Conservation (phyloP, 1,140 invertebrate species). For the Tachypleus tridentatus region DNA sequence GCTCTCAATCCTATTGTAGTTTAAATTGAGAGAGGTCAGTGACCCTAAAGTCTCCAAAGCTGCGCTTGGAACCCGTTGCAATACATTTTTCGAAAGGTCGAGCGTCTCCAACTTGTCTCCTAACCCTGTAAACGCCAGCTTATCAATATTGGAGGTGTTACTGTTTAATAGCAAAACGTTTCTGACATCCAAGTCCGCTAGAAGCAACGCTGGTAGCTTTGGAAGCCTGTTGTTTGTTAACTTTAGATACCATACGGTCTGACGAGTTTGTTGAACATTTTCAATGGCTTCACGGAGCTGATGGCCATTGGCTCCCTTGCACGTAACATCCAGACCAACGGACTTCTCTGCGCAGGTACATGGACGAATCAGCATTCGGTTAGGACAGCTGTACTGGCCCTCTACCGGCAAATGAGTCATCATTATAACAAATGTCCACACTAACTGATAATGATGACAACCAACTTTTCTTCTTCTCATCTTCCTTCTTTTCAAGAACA, state of each 20-base stretch:
- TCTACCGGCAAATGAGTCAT: no score
- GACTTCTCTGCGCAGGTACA: slow-evolving; percentile 71
- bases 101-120: slow-evolving; percentile 30
- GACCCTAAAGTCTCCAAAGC: slow-evolving; percentile 20
- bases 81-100: slow-evolving; percentile 26
- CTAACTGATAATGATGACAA: no score
- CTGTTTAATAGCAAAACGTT: slow-evolving; percentile 74
- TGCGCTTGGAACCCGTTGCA: slow-evolving; percentile 22
- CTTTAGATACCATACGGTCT: slow-evolving; percentile 67
- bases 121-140: slow-evolving; percentile 18
- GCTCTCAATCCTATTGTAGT: slow-evolving; percentile 25
- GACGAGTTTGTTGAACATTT: slow-evolving; percentile 51
- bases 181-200: slow-evolving; percentile 70
- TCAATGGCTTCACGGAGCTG: slow-evolving; percentile 61
- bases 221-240: slow-evolving; percentile 66
- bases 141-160: slow-evolving; percentile 19
- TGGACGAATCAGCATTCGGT: slow-evolving; percentile 41
- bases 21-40: slow-evolving; percentile 23
- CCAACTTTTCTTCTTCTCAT: no score
- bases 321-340: slow-evolving; percentile 69
- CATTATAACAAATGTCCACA: no score
- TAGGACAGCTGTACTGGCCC: slow-evolving; percentile 9
- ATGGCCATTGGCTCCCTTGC: slow-evolving; percentile 61
- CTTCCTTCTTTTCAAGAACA: no score
- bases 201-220: slow-evolving; percentile 67